phyloP scores from a whole-genome alignment of 64 coral and sea anemone genomes.

The Dendronephthya gigantea region DNA sequence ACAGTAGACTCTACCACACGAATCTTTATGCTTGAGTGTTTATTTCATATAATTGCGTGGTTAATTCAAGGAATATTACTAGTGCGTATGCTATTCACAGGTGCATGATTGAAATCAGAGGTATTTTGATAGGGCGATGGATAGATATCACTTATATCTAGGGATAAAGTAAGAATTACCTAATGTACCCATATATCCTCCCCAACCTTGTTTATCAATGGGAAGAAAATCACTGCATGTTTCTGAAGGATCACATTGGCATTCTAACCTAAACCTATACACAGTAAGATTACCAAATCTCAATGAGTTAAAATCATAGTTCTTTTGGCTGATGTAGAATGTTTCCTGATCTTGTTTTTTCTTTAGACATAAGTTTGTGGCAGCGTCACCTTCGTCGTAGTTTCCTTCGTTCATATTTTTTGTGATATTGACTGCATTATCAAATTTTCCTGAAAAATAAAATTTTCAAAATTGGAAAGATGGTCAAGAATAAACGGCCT shows the following conservation, averaged over 20 bases:
- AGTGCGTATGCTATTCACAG: too few relatives aligned
- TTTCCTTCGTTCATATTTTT: conserved; percentile 64
- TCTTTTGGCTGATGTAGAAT: conserved; percentile 68
- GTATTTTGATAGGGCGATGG: too few relatives aligned
- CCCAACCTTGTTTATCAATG: conserved; percentile 84
- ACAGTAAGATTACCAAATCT: conserved; percentile 81
- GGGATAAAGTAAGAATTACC: conserved; percentile 75
- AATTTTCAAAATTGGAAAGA: neutral
- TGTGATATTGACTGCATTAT: conserved; percentile 32
- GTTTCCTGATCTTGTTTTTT: conserved; percentile 44
- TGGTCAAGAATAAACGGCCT: too few relatives aligned
- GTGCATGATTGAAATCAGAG: too few relatives aligned
- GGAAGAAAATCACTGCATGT: conserved; percentile 66
- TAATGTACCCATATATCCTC: conserved; percentile 87
- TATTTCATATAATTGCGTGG: too few relatives aligned
- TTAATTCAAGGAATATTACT: too few relatives aligned
- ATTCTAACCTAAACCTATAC: conserved; percentile 63
- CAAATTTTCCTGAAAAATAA: conserved; percentile 51
- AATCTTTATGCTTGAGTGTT: too few relatives aligned
- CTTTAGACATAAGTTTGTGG: conserved; percentile 78
- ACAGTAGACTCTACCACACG: too few relatives aligned
- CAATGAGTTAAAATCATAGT: conserved; percentile 73
- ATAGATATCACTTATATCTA: conserved; percentile 16
- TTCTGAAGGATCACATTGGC: conserved; percentile 45
- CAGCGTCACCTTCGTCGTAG: conserved; percentile 76